Evolutionary conservation across 2,113 vertebrate genomes (phyloP).

Genomic region (Murina feae): DNA sequence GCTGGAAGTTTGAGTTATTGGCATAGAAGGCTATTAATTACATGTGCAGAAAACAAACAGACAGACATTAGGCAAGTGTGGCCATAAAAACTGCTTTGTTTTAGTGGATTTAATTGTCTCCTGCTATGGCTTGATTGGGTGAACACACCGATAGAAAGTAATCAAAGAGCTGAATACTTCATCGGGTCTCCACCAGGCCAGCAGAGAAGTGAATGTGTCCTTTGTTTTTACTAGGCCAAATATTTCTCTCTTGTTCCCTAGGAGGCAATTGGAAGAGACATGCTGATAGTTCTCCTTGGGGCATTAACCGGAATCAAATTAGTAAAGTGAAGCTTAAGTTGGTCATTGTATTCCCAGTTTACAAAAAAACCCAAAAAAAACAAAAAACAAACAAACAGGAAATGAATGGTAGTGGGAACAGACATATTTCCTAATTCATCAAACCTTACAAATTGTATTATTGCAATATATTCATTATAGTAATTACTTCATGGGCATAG

Average conservation of each 20-base stretch:
- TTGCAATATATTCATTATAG: neutral
- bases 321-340: conserved; percentile 71
- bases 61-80: conserved; percentile 45
- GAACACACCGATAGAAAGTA: conserved; percentile 1
- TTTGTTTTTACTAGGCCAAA: conserved; percentile 66
- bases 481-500: neutral
- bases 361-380: too few relatives aligned
- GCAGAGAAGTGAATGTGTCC: conserved; percentile 43
- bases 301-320: conserved; percentile 66
- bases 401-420: neutral
- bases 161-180: conserved; percentile 30
- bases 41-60: neutral
- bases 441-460: neutral
- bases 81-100: conserved; percentile 46
- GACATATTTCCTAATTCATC: conserved; percentile 12
- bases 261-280: conserved; percentile 43
- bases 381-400: conserved; percentile 37
- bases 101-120: conserved; percentile 41
- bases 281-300: conserved; percentile 49
- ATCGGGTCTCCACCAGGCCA: neutral
- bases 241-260: conserved; percentile 66
- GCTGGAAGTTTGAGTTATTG: conserved; percentile 31
- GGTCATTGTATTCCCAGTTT: conserved; percentile 64
- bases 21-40: neutral
- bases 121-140: conserved; percentile 24